These are phyloP conservation scores for Tachystola acroxantha DNA, from an alignment of 2,888 invertebrate genomes.

Conservation along the genomic window DNA sequence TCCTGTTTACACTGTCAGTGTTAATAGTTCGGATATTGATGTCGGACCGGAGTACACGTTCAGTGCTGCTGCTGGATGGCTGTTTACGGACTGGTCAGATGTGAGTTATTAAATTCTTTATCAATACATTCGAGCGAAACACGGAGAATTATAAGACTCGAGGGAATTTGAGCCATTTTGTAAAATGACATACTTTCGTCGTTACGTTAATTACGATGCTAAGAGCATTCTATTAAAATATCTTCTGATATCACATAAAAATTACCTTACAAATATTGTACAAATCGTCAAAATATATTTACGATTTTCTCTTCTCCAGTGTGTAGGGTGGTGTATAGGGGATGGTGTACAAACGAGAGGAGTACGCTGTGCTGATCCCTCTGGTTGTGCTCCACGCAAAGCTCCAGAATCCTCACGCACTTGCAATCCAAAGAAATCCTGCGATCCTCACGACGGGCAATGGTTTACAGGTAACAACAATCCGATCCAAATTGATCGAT, in stretches of 20 bases:
- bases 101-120: slow-evolving; percentile 51
- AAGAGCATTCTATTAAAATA: no score
- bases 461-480: slow-evolving; percentile 90
- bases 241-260: no score
- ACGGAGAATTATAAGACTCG: no score
- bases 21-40: slow-evolving; percentile 50
- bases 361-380: slow-evolving; percentile 83
- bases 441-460: slow-evolving; percentile 82
- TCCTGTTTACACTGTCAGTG: slow-evolving; percentile 56
- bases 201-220: no score
- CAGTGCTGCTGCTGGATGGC: slow-evolving; percentile 67
- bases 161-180: no score
- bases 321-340: slow-evolving; percentile 86
- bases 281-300: no score
- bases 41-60: slow-evolving; percentile 63
- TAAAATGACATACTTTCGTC: no score
- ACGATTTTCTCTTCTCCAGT: slow-evolving; percentile 53
- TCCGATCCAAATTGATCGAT: no score
- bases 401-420: slow-evolving; percentile 79
- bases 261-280: no score
- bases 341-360: slow-evolving; percentile 85
- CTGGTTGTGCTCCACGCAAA: slow-evolving; percentile 76
- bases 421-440: slow-evolving; percentile 81
- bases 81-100: slow-evolving; percentile 79
- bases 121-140: no score